Conservation (phyloP, 2,888 invertebrate genomes). For the Lepidocyrtoides sp. region DNA sequence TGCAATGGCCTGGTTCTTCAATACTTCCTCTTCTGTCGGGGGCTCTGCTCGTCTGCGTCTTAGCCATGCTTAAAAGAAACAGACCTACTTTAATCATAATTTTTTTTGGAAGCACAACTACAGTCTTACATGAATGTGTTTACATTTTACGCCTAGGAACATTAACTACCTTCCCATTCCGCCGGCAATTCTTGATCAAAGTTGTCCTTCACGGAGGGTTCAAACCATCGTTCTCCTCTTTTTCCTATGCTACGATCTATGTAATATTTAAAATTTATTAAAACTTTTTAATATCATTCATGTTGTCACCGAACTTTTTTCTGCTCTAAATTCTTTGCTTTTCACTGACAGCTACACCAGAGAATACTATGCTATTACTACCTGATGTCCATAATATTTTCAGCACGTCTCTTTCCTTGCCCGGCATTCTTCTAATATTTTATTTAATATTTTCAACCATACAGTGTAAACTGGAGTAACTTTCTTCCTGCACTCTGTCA, state of each 20-base stretch:
- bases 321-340: too few species aligned
- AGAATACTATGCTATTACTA: too few species aligned
- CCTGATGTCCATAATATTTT: neutral
- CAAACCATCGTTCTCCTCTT: constrained; percentile 91
- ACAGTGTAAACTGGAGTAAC: too few species aligned
- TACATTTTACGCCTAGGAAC: neutral
- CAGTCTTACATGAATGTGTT: neutral
- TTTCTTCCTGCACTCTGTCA: too few species aligned
- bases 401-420: neutral
- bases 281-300: too few species aligned
- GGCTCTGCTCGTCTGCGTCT: constrained; percentile 90
- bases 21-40: constrained; percentile 92
- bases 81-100: neutral
- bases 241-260: constrained; percentile 89
- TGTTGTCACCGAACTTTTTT: too few species aligned
- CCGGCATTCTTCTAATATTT: too few species aligned
- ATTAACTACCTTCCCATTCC: constrained; percentile 91
- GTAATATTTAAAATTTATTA: neutral
- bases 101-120: neutral
- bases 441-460: too few species aligned
- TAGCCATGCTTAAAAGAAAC: constrained; percentile 90
- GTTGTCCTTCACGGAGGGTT: constrained; percentile 89
- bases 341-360: too few species aligned
- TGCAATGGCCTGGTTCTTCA: constrained; percentile 91
- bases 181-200: constrained; percentile 91